Conservation (phyloP, 2,797 vertebrate genomes). For the Notoglanidium macrostoma region DNA sequence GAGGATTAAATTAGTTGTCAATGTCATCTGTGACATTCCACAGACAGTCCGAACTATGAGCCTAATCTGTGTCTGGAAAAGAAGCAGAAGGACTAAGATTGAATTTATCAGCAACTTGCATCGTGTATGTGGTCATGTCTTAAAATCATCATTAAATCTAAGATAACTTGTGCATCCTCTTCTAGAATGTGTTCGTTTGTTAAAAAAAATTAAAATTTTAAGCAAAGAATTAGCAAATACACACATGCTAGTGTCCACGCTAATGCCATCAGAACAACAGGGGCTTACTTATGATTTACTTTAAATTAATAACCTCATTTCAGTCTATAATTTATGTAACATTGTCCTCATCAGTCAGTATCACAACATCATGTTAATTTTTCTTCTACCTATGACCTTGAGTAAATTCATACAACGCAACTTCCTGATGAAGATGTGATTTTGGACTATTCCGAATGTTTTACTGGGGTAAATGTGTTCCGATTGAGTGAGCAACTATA, state of each 20-base stretch:
- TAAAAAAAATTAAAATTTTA: neutral
- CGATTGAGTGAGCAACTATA: neutral
- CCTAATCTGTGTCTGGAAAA: neutral
- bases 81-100: neutral
- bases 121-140: neutral
- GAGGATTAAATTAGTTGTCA: neutral
- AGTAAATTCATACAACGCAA: neutral
- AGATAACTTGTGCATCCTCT: neutral
- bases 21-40: neutral
- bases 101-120: neutral
- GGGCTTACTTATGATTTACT: neutral
- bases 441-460: neutral
- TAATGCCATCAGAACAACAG: neutral
- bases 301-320: neutral
- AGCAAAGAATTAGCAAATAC: neutral
- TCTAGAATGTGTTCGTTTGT: neutral
- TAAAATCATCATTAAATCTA: too few species aligned
- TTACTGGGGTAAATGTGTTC: neutral
- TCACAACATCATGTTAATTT: neutral
- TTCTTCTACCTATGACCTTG: too few species aligned
- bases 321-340: neutral
- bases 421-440: neutral
- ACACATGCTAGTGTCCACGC: neutral
- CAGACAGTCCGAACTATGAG: neutral
- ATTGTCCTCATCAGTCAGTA: neutral